phyloP scores from a whole-genome alignment of 1,140 invertebrate species.

The Eubasilissa regina region DNA sequence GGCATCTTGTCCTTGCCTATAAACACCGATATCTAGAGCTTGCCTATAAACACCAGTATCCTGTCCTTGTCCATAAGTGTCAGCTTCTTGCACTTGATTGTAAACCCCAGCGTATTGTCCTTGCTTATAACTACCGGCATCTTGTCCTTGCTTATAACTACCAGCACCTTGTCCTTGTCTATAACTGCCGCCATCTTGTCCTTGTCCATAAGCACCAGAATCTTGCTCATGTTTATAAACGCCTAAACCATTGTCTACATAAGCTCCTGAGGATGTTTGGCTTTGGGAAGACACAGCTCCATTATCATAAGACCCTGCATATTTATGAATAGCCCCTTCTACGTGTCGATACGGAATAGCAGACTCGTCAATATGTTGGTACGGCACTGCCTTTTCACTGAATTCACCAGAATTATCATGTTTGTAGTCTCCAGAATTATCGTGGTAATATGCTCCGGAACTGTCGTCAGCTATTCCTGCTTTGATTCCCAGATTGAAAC shows the following conservation, averaged over 20 bases:
- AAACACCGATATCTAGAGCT: no score
- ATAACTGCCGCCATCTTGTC: conserved; percentile 35
- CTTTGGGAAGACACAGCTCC: conserved; percentile 10
- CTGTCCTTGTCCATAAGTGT: no score
- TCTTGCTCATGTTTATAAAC: conserved; percentile 58
- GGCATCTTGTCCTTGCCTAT: no score
- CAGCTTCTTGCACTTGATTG: no score
- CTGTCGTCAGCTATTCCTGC: conserved; percentile 63
- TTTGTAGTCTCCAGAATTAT: conserved; percentile 65
- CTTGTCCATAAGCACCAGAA: conserved; percentile 1
- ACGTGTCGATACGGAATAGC: conserved; percentile 17
- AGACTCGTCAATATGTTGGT: conserved; percentile 45
- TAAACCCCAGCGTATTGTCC: no score
- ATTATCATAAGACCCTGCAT: conserved; percentile 24
- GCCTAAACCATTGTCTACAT: conserved; percentile 61
- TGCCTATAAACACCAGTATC: background rate
- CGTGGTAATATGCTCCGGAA: conserved; percentile 65
- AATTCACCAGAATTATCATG: conserved; percentile 61
- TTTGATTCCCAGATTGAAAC: conserved; percentile 21
- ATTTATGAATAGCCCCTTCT: conserved; percentile 18
- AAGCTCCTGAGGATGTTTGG: conserved; percentile 32
- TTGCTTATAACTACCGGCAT: no score
- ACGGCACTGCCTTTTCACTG: conserved; percentile 47
- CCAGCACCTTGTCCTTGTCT: conserved; percentile 38
- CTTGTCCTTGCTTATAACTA: background rate